phyloP scores from a whole-genome alignment of 2,113 vertebrate species.

The Labeo catla region DNA sequence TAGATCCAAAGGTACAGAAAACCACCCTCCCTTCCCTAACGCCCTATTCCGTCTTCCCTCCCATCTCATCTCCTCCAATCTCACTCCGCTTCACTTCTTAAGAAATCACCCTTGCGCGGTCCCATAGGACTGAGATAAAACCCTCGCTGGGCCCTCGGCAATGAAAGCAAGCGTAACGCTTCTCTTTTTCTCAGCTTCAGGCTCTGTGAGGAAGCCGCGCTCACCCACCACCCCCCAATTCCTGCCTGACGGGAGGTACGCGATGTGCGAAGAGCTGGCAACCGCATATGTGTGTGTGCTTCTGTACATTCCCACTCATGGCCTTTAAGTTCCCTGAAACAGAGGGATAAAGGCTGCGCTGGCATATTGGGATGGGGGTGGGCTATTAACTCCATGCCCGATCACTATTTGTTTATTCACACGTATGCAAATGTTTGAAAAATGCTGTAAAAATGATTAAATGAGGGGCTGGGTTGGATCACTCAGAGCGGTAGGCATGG shows the following conservation, averaged over 20 bases:
- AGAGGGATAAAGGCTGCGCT: background rate
- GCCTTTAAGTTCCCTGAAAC: background rate
- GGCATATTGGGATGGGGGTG: background rate
- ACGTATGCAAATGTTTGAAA: conserved; percentile 57
- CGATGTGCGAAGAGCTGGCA: conserved; percentile 20
- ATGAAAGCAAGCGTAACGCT: conserved; percentile 68
- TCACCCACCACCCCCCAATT: conserved; percentile 35
- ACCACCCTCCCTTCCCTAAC: background rate
- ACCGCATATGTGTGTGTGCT: conserved; percentile 9
- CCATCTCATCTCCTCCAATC: conserved; percentile 34
- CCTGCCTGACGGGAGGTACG: conserved; percentile 2
- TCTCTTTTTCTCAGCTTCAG: conserved; percentile 67
- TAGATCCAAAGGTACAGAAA: conserved; percentile 34
- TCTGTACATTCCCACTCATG: conserved; percentile 33
- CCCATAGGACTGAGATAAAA: conserved; percentile 73
- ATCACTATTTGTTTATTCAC: conserved; percentile 50
- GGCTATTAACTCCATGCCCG: background rate
- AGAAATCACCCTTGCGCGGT: conserved; percentile 68
- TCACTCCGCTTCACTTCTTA: conserved; percentile 63
- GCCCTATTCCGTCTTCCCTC: conserved; percentile 7
- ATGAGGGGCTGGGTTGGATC: conserved; percentile 50
- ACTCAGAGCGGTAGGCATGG: conserved; percentile 32
- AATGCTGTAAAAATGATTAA: conserved; percentile 57
- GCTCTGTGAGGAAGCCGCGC: conserved; percentile 64
- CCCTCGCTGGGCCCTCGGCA: conserved; percentile 65